Percentiles rank a stretch among this genome's conserved stretches.
Conservation (phyloP, 1,140 invertebrate genomes). For the Chrysoperla carnea region DNA sequence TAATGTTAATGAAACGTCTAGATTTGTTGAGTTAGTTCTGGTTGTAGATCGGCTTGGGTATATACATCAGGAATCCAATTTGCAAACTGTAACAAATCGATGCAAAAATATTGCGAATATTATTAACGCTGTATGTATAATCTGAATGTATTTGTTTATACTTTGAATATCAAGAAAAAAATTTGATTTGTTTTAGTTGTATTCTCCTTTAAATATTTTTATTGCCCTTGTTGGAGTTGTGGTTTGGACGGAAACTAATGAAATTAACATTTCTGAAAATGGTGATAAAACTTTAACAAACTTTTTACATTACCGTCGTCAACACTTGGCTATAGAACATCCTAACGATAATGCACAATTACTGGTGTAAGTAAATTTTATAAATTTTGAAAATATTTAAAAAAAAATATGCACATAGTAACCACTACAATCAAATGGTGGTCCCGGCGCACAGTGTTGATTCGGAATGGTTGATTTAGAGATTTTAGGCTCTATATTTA, state of each 20-base stretch:
- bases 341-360: conserved; percentile 96
- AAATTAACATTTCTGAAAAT: conserved; percentile 63
- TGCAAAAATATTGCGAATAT: conserved; percentile 89
- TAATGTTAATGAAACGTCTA: conserved; percentile 68
- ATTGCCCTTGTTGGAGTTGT: conserved; percentile 87
- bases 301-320: conserved; percentile 73
- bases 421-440: no score
- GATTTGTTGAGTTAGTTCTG: conserved; percentile 83
- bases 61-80: conserved; percentile 49
- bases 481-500: no score
- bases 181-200: no score
- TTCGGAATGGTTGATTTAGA: no score
- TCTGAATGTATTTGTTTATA: no score
- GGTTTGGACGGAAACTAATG: conserved; percentile 64
- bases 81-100: conserved; percentile 51
- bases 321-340: conserved; percentile 61
- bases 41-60: conserved; percentile 81
- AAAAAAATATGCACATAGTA: not conserved
- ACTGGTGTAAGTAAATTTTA: conserved; percentile 57
- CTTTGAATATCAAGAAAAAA: no score
- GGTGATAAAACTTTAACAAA: conserved; percentile 76
- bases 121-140: conserved; percentile 75
- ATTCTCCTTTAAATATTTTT: conserved; percentile 84
- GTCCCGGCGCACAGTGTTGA: not conserved
- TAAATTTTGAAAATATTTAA: not conserved